Evolutionary conservation across 1,140 invertebrate genomes (phyloP), one percentile per base, ranked within the genome.

Genomic region (Agraylea sexmaculata): DNA sequence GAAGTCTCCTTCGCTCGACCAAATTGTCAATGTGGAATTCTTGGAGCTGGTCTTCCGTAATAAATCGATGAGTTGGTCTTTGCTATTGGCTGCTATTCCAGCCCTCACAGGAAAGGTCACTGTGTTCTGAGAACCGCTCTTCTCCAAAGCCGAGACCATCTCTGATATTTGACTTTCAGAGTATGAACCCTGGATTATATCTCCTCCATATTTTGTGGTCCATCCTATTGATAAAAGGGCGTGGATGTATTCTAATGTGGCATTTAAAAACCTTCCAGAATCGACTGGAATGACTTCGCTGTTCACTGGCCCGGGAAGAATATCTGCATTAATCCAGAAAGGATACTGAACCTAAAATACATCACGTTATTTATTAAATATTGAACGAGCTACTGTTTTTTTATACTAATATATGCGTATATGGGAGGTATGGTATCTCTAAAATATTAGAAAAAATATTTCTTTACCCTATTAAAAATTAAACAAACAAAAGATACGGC

Each of bases 261-360:
- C 69, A 19, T 51, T 53, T 45, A 59, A 56, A 59, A 93, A 93
- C 15, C 64, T 53, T 1, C 58, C 62, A 0, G 80, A 60, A 55
- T 88, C 73, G 1, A 93, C 76, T 2, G 78, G 74, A 18, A 54
- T 64, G 0, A 48, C 54, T 2, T 57, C 64, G 0, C 74, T 66
- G 40, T 82, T 73, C 7, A 81, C 72, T 1, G 87, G 87, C 2
- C 90, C 89, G 13, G 66, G 54, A 0, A 92, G 57, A 33, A 94
- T 86, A 56, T 93, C 87, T 1, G 88, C 88, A 57, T 92, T 91
- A 30, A 94, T 58, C 79, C 85, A 88, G n/a, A 93, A 54, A 0
- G 86, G 87, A 49, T 78, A 75, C 1, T 61, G 69, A 31, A 79
- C 58, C 79, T 87, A 55, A 23, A 59, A 60, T 30, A 38, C 20